Evolutionary conservation across 2,797 vertebrate genomes (phyloP).

Genomic region (Alca torda): DNA sequence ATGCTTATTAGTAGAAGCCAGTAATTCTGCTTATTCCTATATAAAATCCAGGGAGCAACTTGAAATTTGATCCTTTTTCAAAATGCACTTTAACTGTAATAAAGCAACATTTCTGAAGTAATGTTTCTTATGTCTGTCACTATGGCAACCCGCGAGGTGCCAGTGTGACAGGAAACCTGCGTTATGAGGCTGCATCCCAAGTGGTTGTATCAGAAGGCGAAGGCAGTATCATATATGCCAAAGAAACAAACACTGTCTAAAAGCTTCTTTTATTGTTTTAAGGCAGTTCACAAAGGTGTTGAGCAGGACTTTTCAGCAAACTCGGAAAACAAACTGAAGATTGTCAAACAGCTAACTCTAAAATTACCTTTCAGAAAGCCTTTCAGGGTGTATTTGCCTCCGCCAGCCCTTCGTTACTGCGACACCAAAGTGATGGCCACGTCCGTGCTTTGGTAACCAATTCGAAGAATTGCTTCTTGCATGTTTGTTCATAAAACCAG

Average conservation of each 20-base stretch:
- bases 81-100: constrained; percentile 40
- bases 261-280: neutral
- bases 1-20: neutral
- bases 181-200: constrained; percentile 8
- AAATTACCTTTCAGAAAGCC: neutral
- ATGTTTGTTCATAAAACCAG: neutral
- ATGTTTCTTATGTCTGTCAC: constrained; percentile 47
- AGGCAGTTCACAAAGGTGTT: neutral
- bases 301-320: neutral
- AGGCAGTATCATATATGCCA: neutral
- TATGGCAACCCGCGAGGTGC: constrained; percentile 59
- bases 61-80: constrained; percentile 6
- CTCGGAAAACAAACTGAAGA: neutral
- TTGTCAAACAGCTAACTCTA: neutral
- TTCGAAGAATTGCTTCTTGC: neutral
- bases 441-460: neutral
- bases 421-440: neutral
- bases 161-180: constrained; percentile 30
- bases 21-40: neutral
- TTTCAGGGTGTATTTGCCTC: neutral
- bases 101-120: constrained; percentile 59
- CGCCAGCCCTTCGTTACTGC: neutral
- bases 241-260: neutral
- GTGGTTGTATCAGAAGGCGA: neutral
- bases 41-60: neutral